Percentiles rank a stretch among this genome's conserved stretches.
Evolutionary conservation across 2,888 invertebrate genomes (phyloP).

Genomic region (Sabellastarte sp.): DNA sequence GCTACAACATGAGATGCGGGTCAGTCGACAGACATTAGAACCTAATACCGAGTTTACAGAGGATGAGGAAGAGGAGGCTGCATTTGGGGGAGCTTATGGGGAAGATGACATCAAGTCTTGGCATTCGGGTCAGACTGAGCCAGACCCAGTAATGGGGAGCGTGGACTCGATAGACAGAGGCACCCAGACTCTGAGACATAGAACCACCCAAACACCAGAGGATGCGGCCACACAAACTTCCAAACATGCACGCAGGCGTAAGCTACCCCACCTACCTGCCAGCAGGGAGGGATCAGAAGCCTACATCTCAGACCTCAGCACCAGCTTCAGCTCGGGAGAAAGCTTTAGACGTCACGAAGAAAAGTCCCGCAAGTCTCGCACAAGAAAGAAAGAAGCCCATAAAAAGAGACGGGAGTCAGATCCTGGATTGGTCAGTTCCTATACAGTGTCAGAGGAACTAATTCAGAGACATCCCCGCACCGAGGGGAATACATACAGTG

Average conservation of each 20-base stretch:
- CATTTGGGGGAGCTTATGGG: background rate
- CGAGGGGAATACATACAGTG: background rate
- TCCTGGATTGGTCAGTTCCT: background rate
- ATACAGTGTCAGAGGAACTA: background rate
- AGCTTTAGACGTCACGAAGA: background rate
- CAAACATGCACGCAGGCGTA: background rate
- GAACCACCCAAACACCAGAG: slow-evolving; percentile 21
- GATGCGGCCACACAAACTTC: slow-evolving; percentile 17
- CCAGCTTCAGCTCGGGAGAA: background rate
- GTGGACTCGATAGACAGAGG: slow-evolving; percentile 6
- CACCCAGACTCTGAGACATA: slow-evolving; percentile 18
- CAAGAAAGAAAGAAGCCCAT: background rate
- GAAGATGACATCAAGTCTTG: slow-evolving; percentile 8
- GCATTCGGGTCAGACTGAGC: slow-evolving; percentile 18
- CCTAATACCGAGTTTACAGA: slow-evolving; percentile 7
- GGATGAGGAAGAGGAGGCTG: background rate
- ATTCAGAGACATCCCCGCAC: background rate
- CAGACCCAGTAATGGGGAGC: slow-evolving; percentile 6
- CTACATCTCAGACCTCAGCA: background rate
- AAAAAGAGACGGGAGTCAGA: background rate
- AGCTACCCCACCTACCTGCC: slow-evolving; percentile 6
- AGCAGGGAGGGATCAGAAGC: background rate
- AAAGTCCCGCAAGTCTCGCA: background rate
- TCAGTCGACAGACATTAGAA: background rate
- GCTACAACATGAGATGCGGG: slow-evolving; percentile 4